Evolutionary conservation across 2,888 invertebrate species (phyloP).

Genomic region (Clistopyga incitator): DNA sequence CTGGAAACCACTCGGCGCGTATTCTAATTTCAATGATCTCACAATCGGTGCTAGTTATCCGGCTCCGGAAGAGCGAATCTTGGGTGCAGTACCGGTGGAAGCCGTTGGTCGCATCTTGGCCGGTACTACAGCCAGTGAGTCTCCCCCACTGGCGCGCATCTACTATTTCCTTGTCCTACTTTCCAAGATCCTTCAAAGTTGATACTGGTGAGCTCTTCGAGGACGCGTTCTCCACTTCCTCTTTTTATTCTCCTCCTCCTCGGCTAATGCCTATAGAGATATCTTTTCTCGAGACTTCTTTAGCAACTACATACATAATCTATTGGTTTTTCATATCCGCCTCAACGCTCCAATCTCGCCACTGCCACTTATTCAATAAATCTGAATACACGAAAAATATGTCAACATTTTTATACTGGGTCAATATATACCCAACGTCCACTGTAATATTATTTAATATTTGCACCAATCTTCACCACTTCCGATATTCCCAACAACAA

Average conservation of each 20-base stretch:
- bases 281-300: conserved; percentile 21
- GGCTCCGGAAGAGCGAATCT: conserved; percentile 39
- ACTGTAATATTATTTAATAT: neutral
- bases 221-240: conserved; percentile 31
- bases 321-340: conserved; percentile 50
- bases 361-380: conserved; percentile 4
- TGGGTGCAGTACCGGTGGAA: conserved; percentile 31
- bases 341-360: neutral
- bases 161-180: conserved; percentile 31
- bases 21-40: conserved; percentile 45
- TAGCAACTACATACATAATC: conserved; percentile 38
- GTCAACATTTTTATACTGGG: neutral
- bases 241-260: conserved; percentile 11
- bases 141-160: conserved; percentile 12
- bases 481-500: too few relatives aligned
- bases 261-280: conserved; percentile 8
- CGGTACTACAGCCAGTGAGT: conserved; percentile 19
- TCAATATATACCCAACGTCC: neutral
- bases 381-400: conserved; percentile 6
- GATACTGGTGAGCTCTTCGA: conserved; percentile 14
- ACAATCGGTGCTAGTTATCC: conserved; percentile 51
- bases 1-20: neutral
- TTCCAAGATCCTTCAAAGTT: conserved; percentile 51
- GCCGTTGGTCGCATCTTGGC: conserved; percentile 39
- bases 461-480: too few relatives aligned